Evolutionary conservation across 2,888 invertebrate genomes (phyloP), one percentile per base, ranked within the genome.

Genomic region (Rhaphigaster nebulosa): DNA sequence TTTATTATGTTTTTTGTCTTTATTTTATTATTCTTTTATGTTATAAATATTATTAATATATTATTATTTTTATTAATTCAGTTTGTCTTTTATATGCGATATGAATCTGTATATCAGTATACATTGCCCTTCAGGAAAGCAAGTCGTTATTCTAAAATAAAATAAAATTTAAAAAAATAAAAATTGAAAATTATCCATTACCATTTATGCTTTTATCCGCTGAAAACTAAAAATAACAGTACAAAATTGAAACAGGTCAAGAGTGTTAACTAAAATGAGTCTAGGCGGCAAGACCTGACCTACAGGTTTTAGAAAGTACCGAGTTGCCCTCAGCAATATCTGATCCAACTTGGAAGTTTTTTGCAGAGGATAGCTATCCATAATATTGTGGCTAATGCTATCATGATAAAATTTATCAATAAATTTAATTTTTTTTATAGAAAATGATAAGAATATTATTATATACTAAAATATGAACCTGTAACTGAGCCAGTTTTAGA

Each of bases 241-340:
- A 29, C 1, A 38, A 38, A 76, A 76, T 23, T 76, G 38, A 76
- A 76, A 38, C 34, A 38, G 70, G 70, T 76, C 70, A 76, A 38
- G 38, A 20, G 70, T 38, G 6, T 76, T 76, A 65, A 76, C 34
- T 76, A 38, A 76, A 76, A 76, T 20, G 70, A 38, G 29, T 26
- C 26, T 76, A 41, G 84, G 45, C n/a, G 26, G 1, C n/a, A 50
- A 50, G 45, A 84, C 26, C 45, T 84, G 84, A 84, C 84, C 84
- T 50, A 84, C 26, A 45, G 84, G 26, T 84, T 84, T 84, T 84
- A 84, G 84, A 84, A 84, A 84, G 84, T 84, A 84, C 23, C 1
- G 4, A 41, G n/a, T 80, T 84, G 84, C 84, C n/a, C 45, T 84
- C 41, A 84, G n/a, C 23, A 84, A 84, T 84, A 84, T 84, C 84